Evolutionary conservation across 2,797 vertebrate genomes (phyloP).

Genomic region (Danionella dracula): DNA sequence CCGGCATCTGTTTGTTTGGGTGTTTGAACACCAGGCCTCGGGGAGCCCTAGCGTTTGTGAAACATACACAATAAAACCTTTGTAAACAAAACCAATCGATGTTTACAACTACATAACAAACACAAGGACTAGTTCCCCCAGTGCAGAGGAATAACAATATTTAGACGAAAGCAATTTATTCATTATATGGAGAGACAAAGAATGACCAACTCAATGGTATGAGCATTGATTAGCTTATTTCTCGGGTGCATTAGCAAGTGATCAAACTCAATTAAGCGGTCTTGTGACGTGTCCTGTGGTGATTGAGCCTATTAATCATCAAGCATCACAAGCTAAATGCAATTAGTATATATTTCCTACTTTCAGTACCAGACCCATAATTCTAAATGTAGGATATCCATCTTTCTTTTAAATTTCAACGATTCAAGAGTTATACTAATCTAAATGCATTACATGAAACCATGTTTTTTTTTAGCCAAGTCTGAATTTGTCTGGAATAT

Average conservation of each 20-base stretch:
- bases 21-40: conserved; percentile 3
- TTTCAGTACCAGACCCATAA: too few species aligned
- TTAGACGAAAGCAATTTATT: background rate
- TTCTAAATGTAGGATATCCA: too few species aligned
- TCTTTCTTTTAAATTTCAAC: conserved; percentile 44
- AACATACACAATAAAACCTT: conserved; percentile 21
- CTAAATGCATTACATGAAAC: conserved; percentile 42
- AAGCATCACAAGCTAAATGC: conserved; percentile 61
- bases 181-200: conserved; percentile 22
- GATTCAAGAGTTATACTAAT: conserved; percentile 37
- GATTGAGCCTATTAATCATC: conserved; percentile 61
- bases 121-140: conserved; percentile 6
- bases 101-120: conserved; percentile 27
- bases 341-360: conserved; percentile 53
- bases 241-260: conserved; percentile 62
- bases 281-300: conserved; percentile 62
- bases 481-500: conserved; percentile 17
- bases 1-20: background rate
- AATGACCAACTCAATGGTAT: conserved; percentile 56
- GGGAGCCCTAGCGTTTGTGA: background rate
- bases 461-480: conserved; percentile 34
- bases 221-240: conserved; percentile 59
- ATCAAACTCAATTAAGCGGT: conserved; percentile 68
- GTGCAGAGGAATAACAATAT: background rate
- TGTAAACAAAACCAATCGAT: conserved; percentile 29